These are phyloP conservation scores for Lamellibrachia luymesi DNA, from an alignment of 1,140 invertebrate genomes.

Conservation along the genomic window DNA sequence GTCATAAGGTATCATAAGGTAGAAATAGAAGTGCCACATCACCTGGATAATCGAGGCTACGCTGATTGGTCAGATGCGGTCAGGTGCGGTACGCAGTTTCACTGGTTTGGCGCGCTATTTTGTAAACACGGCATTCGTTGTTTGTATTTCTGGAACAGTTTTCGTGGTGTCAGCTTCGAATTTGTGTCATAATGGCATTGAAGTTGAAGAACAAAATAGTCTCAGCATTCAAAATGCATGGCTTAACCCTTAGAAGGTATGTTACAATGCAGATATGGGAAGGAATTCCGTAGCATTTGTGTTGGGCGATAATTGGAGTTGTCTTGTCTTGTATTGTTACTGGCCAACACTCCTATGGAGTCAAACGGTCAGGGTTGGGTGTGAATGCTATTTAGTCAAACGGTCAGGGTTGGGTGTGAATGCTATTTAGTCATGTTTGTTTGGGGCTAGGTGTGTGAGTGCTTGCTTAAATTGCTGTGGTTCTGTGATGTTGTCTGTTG, in stretches of 20 bases:
- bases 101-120: not conserved
- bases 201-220: constrained; percentile 11
- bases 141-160: not conserved
- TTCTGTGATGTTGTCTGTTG: not conserved
- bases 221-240: constrained; percentile 12
- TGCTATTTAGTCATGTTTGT: too few relatives aligned
- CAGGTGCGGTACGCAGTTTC: not conserved
- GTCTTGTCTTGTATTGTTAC: too few relatives aligned
- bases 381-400: too few relatives aligned
- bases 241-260: constrained; percentile 13
- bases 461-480: too few relatives aligned
- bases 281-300: not conserved
- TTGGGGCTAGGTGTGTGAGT: too few relatives aligned
- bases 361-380: too few relatives aligned
- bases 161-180: not conserved
- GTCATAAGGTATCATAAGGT: too few relatives aligned
- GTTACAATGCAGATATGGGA: not conserved
- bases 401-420: too few relatives aligned
- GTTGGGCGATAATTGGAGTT: constrained; percentile 10
- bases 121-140: not conserved
- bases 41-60: too few relatives aligned
- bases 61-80: not conserved
- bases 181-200: not conserved
- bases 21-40: too few relatives aligned
- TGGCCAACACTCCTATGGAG: too few relatives aligned